Base-by-base conservation (phyloP, 35 echinoderm and acorn worm species). In the Heliocidaris tuberculata region DNA sequence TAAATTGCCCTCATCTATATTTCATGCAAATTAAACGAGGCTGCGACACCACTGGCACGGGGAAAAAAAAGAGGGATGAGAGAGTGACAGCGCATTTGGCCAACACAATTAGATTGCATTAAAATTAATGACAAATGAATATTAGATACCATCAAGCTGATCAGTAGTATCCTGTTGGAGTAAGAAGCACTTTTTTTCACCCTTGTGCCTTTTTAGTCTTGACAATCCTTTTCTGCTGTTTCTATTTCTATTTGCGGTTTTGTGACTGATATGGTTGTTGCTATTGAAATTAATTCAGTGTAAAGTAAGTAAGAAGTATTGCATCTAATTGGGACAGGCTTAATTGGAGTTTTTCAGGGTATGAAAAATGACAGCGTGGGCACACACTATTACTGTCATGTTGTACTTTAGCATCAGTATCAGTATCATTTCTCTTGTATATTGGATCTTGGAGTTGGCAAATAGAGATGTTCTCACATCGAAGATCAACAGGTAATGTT, bases 1-100 rank as follows among this genome's bases (percentile, higher is more conserved):
- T 89, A 42, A 89, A 89, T 89, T 89, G 87, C 31, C 87, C 87
- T 89, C 87, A 89, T 89, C 87, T 42, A 89, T 89, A 89, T 89
- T 89, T 32, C 87, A 89, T 42, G 31, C 87, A 89, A 89, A 89
- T 89, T 89, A 89, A 89, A 89, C 87, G 87, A 89, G 31, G 31
- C 87, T 48, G 27, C 29, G 47, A 42, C 87, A 89, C 31, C 32
- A n/a, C 47, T 48, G 47, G 31, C 87, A 89, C 29, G 87, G 13
- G 21, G 59, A 60, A 17, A 78, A 78, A n/a, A 78, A 78, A 78
- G 65, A 19, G 15, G 87, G 87, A 32, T 89, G 31, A 4, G 47
- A 89, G 19, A 89, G 87, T 42, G 31, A 42, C 87, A 89, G 24
- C 47, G 87, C 47, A 48, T 32, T 89, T 35, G 87, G 87, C 87